Percentiles rank a stretch among this genome's conserved stretches.
phyloP scores from a whole-genome alignment of 2,113 vertebrate genomes.

The Tragelaphus scriptus region DNA sequence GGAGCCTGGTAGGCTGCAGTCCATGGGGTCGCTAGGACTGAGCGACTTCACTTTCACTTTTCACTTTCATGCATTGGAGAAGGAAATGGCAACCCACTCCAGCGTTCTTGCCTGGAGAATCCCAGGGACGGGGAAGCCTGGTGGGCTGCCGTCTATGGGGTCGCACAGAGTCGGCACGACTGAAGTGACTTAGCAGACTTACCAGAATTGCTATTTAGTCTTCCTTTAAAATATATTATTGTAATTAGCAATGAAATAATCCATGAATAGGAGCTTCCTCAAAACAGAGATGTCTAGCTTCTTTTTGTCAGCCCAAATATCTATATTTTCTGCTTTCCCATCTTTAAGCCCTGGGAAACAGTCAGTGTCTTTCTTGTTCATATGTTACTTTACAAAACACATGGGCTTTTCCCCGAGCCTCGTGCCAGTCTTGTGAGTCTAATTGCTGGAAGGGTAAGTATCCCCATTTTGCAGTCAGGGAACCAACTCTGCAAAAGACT shows the following conservation, averaged over 20 bases:
- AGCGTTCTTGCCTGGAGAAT: no score
- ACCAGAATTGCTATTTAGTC: neutral
- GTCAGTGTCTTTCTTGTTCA: neutral
- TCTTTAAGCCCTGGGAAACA: neutral
- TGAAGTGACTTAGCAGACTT: neutral
- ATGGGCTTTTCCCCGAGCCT: neutral
- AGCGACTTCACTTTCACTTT: no score
- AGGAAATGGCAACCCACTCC: no score
- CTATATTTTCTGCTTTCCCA: neutral
- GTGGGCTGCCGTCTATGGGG: no score
- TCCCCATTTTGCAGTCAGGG: neutral
- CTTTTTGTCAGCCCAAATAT: neutral
- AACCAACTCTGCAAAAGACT: neutral
- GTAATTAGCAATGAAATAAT: neutral
- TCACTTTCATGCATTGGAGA: no score
- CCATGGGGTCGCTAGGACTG: no score
- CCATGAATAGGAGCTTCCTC: neutral
- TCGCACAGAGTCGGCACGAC: no score
- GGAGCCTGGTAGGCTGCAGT: no score
- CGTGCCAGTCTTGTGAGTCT: neutral
- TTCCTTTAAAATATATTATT: neutral
- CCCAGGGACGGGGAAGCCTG: no score
- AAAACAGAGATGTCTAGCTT: neutral
- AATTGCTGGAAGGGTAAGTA: neutral
- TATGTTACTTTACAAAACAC: neutral